Conservation (phyloP, 2,113 vertebrate genomes). For the Aegotheles bennettii region DNA sequence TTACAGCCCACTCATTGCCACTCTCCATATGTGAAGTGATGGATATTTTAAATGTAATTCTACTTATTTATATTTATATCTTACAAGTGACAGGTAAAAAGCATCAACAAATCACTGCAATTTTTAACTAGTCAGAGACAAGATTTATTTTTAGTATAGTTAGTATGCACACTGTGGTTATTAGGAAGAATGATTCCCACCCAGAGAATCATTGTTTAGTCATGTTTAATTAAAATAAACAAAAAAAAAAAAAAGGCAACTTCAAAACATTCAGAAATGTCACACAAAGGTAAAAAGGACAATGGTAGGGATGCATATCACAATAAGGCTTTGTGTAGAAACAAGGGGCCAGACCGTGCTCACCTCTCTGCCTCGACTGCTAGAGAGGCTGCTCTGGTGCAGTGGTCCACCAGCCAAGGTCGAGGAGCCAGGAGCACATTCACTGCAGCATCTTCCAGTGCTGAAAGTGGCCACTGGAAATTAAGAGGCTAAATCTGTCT, state of each 20-base stretch:
- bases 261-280: conserved; percentile 11
- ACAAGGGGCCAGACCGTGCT: neutral
- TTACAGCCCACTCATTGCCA: conserved; percentile 70
- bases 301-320: neutral
- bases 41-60: conserved; percentile 73
- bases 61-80: conserved; percentile 72
- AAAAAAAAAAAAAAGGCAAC: neutral
- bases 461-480: neutral
- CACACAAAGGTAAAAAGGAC: conserved; percentile 23
- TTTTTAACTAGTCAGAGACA: conserved; percentile 62
- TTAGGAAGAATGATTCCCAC: conserved; percentile 63
- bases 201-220: conserved; percentile 65
- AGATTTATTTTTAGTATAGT: conserved; percentile 63
- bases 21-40: conserved; percentile 69
- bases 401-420: neutral
- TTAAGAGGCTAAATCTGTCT: neutral
- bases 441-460: neutral
- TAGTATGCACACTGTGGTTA: conserved; percentile 41
- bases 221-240: conserved; percentile 63
- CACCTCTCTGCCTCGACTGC: neutral
- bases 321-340: neutral
- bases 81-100: conserved; percentile 70
- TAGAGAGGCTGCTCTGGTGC: neutral
- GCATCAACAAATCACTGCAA: conserved; percentile 67
- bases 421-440: neutral